phyloP scores from a whole-genome alignment of 2,888 invertebrate genomes.

The Acholoe squamosa region DNA sequence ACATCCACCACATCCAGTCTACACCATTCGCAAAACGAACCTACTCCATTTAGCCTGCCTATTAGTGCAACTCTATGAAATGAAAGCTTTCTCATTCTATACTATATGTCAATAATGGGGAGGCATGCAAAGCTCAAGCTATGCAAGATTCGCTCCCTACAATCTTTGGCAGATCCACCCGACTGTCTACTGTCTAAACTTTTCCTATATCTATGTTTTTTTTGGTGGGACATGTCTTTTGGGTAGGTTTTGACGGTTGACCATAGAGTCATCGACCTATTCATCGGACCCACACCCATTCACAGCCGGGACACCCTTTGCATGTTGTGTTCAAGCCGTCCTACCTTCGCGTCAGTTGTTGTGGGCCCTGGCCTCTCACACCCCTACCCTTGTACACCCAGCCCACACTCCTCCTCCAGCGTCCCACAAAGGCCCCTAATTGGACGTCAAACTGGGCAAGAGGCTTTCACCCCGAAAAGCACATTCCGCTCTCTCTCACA shows the following conservation, averaged over 20 bases:
- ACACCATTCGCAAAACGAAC: too few species aligned
- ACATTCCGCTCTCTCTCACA: constrained; percentile 53
- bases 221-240: too few species aligned
- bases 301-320: neutral
- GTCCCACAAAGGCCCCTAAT: constrained; percentile 49
- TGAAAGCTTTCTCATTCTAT: too few species aligned
- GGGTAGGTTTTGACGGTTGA: constrained; percentile 9
- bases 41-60: too few species aligned
- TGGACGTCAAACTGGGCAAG: constrained; percentile 43
- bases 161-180: too few species aligned
- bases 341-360: constrained; percentile 6
- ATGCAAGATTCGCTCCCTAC: too few species aligned
- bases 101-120: too few species aligned
- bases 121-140: too few species aligned
- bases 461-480: constrained; percentile 57
- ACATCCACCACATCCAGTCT: neutral
- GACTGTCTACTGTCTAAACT: too few species aligned
- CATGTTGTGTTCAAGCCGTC: neutral
- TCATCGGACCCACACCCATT: neutral
- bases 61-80: too few species aligned
- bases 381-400: neutral
- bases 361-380: constrained; percentile 5
- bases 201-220: too few species aligned
- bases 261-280: constrained; percentile 12
- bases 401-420: constrained; percentile 39